Base-by-base conservation (phyloP, 2,797 vertebrate species). In the Chanos chanos region DNA sequence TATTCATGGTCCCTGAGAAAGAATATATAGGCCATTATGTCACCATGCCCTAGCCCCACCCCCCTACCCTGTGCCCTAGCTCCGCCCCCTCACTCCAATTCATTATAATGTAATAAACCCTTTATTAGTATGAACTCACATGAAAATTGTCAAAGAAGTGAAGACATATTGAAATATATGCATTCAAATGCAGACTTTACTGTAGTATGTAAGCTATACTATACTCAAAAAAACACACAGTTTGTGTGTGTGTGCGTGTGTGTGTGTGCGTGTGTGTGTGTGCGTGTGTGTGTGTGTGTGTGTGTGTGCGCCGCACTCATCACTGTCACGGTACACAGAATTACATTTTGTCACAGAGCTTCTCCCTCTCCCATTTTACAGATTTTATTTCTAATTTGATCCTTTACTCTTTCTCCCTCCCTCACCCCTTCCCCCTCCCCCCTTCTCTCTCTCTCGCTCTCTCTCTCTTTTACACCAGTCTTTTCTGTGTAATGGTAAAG, bases 1-100 rank as follows among this genome's bases (percentile, higher is more conserved):
- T 56, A 62, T 66, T 59, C 40, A 27, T 52, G 25, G 55, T 55
- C 10, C 30, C 55, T 44, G 57, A 22, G 39, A 34, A 13, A 27
- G 7, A 40, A 66, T 30, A 52, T 59, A 33, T 7, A 1, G 25
- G 28, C 43, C 49, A 28, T 54, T 47, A 47, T 53, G 47, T 52
- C 53, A 41, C 41, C 36, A n/a, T 18, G 19, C 41, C 51, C 55
- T 28, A 40, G 7, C n/a, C n/a, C n/a, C n/a, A n/a, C n/a, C n/a
- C n/a, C n/a, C n/a, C n/a, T n/a, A n/a, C n/a, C n/a, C n/a, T n/a
- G n/a, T n/a, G n/a, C n/a, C n/a, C n/a, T n/a, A n/a, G n/a, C n/a
- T n/a, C n/a, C n/a, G n/a, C n/a, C n/a, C n/a, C n/a, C n/a, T n/a
- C n/a, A n/a, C n/a, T n/a, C n/a, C n/a, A n/a, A n/a, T n/a, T n/a